Evolutionary conservation across 2,797 vertebrate genomes (phyloP).

Genomic region (Mionectes olivaceus): DNA sequence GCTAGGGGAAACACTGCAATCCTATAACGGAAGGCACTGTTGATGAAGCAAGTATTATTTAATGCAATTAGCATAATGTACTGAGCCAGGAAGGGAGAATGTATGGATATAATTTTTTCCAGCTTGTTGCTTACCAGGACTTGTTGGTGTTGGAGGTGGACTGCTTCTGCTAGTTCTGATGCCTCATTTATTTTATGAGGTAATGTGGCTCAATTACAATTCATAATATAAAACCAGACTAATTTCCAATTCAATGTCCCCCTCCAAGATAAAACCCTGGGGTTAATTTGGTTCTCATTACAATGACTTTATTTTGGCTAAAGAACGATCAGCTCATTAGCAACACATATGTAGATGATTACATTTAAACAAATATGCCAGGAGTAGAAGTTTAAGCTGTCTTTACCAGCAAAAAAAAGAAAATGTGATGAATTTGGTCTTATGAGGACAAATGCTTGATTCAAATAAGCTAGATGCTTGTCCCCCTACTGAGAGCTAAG

Average conservation of each 20-base stretch:
- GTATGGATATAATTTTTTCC: neutral
- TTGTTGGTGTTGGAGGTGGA: neutral
- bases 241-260: neutral
- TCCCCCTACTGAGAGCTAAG: neutral
- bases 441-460: neutral
- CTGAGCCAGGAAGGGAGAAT: neutral
- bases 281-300: conserved; percentile 6
- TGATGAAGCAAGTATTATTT: conserved; percentile 12
- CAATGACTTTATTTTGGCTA: conserved; percentile 36
- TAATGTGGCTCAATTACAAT: conserved; percentile 9
- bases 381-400: neutral
- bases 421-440: neutral
- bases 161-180: neutral
- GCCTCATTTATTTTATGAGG: conserved; percentile 41
- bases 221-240: neutral
- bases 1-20: neutral
- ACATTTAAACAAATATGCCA: neutral
- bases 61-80: neutral
- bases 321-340: neutral
- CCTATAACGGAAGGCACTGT: neutral
- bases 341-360: conserved; percentile 1
- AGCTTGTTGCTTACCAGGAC: neutral
- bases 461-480: neutral
- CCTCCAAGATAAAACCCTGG: neutral
- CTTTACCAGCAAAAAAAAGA: neutral